These are phyloP conservation scores for Euwallacea fornicatus DNA, from an alignment of 1,140 invertebrate genomes.

Conservation along the genomic window DNA sequence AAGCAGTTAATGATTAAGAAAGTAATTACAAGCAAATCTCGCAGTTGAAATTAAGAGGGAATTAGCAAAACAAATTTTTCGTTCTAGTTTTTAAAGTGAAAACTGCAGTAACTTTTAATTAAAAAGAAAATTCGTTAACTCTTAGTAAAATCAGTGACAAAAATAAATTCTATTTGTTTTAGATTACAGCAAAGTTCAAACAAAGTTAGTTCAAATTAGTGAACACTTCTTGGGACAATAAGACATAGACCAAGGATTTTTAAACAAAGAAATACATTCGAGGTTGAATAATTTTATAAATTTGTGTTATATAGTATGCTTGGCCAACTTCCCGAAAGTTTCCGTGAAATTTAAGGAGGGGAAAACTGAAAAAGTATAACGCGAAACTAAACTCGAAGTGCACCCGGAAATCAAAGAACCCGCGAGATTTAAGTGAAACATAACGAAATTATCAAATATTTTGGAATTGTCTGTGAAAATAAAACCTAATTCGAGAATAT, in stretches of 20 bases:
- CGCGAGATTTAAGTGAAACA: too few species aligned
- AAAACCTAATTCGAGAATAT: too few species aligned
- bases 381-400: slow-evolving; percentile 7
- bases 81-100: slow-evolving; percentile 7
- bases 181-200: slow-evolving; percentile 28
- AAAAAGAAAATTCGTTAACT: slow-evolving; percentile 26
- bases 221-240: slow-evolving; percentile 26
- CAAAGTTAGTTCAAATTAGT: slow-evolving; percentile 27
- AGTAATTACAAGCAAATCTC: slow-evolving; percentile 5
- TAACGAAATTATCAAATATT: too few species aligned
- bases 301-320: slow-evolving; percentile 24
- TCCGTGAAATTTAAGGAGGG: slow-evolving; percentile 15
- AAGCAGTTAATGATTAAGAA: slow-evolving; percentile 5
- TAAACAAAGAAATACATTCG: slow-evolving; percentile 22
- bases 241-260: slow-evolving; percentile 23
- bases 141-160: slow-evolving; percentile 20
- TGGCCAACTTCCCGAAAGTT: slow-evolving; percentile 15
- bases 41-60: slow-evolving; percentile 2
- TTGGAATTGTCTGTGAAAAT: too few species aligned
- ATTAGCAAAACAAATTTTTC: slow-evolving; percentile 17
- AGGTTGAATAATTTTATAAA: slow-evolving; percentile 28
- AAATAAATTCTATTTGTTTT: slow-evolving; percentile 26
- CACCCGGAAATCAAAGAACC: slow-evolving; percentile 3
- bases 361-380: slow-evolving; percentile 7
- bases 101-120: slow-evolving; percentile 29